These are phyloP conservation scores for Semicossyphus pulcher DNA, from an alignment of 2,113 vertebrate genomes.

Conservation along the genomic window DNA sequence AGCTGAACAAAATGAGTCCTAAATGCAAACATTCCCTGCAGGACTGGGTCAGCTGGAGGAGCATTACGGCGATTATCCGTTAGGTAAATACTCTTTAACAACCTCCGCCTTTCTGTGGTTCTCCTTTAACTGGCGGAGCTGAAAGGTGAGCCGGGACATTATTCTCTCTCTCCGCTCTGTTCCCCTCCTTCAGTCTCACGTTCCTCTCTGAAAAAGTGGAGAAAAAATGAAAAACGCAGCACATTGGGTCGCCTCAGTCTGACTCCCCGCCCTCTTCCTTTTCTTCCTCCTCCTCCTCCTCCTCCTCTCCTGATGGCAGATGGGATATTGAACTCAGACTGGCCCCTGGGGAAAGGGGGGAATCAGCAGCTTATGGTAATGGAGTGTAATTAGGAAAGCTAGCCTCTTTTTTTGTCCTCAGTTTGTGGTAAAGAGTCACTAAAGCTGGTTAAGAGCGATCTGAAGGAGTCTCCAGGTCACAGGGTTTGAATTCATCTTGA, in stretches of 20 bases:
- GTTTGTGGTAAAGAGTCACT: background rate
- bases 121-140: constrained; percentile 21
- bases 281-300: background rate
- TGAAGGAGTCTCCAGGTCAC: background rate
- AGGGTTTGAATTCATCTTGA: background rate
- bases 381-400: constrained; percentile 28
- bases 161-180: constrained; percentile 44
- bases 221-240: constrained; percentile 28
- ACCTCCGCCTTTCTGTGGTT: constrained; percentile 13
- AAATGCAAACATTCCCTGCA: background rate
- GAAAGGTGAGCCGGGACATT: constrained; percentile 57
- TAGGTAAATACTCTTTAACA: constrained; percentile 30
- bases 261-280: background rate
- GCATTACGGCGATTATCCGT: constrained; percentile 31
- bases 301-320: constrained; percentile 52
- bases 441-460: background rate
- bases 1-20: background rate
- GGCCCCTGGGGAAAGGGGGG: constrained; percentile 39
- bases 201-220: constrained; percentile 45
- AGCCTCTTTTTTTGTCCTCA: background rate
- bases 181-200: constrained; percentile 51
- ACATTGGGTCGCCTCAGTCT: constrained; percentile 10
- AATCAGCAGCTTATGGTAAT: constrained; percentile 50
- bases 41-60: constrained; percentile 9
- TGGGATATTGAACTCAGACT: constrained; percentile 68